phyloP scores from a whole-genome alignment of 2,113 vertebrate species.

The Holacanthus passer region DNA sequence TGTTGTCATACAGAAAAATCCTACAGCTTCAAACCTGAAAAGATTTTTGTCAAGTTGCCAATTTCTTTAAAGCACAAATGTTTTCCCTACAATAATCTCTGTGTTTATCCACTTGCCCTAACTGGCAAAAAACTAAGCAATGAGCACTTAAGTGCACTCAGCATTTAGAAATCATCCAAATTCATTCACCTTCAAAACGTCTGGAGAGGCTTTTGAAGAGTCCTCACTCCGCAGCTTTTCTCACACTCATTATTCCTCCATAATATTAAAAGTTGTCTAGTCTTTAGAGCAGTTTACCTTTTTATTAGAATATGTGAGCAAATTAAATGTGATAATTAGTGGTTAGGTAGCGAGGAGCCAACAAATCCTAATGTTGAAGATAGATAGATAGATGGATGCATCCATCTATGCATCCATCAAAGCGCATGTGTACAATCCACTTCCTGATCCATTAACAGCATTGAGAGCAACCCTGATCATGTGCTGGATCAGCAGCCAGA shows the following conservation, averaged over 20 bases:
- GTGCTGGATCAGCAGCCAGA: constrained; percentile 2
- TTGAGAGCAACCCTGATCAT: background rate
- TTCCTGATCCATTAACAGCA: constrained; percentile 14
- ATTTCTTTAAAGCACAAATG: background rate
- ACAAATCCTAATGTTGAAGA: background rate
- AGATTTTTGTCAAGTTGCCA: background rate
- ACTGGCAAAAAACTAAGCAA: background rate
- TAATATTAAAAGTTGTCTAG: background rate
- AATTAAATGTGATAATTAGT: background rate
- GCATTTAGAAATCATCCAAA: background rate
- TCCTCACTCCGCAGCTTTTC: no score
- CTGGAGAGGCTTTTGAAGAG: background rate
- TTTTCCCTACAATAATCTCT: background rate
- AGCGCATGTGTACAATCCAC: background rate
- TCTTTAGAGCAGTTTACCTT: no score
- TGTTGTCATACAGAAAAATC: background rate
- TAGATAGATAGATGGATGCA: background rate
- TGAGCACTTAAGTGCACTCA: background rate
- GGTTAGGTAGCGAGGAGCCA: background rate
- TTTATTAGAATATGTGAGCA: background rate
- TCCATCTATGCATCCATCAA: background rate
- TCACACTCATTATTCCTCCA: no score
- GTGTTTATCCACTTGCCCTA: background rate
- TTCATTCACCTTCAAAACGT: background rate
- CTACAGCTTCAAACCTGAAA: background rate